These are phyloP conservation scores for Neolamprologus longior DNA, from an alignment of 2,113 vertebrate species.

Conservation along the genomic window DNA sequence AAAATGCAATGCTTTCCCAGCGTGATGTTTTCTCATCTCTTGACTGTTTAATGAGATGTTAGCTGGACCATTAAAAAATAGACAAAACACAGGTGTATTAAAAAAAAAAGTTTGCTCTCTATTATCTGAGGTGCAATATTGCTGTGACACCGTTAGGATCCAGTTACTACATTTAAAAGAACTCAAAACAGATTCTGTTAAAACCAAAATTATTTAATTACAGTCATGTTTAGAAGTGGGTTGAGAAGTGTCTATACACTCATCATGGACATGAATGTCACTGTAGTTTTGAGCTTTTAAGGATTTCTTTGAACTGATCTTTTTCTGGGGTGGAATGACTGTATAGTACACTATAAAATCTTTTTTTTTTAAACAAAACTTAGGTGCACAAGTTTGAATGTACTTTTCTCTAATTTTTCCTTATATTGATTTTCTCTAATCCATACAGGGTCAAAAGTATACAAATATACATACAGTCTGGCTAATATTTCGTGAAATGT, in stretches of 20 bases:
- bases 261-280: background rate
- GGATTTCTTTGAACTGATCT: background rate
- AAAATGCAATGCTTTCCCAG: background rate
- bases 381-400: background rate
- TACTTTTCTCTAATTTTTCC: background rate
- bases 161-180: background rate
- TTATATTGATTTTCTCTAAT: background rate
- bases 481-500: accelerated
- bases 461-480: background rate
- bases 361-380: background rate
- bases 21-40: background rate
- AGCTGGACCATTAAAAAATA: accelerated
- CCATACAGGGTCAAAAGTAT: background rate
- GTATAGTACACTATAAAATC: accelerated
- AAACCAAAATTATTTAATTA: background rate
- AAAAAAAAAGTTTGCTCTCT: background rate
- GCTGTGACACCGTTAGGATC: accelerated
- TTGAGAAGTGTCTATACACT: background rate
- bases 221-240: background rate
- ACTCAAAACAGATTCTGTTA: background rate
- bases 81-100: background rate
- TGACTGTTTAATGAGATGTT: background rate
- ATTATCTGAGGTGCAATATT: background rate
- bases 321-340: background rate
- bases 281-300: background rate